Evolutionary conservation across 2,113 vertebrate genomes (phyloP), one percentile per base, ranked within the genome.

Genomic region (Neofelis nebulosa): DNA sequence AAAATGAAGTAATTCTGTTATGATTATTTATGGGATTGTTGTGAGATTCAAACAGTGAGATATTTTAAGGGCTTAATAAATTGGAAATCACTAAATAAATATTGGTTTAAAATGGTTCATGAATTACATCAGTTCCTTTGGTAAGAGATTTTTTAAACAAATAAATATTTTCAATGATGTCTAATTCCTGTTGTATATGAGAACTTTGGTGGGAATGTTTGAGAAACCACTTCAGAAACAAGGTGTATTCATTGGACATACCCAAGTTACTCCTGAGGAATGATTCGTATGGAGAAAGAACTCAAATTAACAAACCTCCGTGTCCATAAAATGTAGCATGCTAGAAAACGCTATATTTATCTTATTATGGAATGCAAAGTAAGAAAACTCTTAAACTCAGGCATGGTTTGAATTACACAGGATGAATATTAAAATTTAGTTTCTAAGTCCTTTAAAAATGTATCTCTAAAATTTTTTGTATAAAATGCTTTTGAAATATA

Each of bases 101-200:
- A 48, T 92, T 94, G 78, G 14, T 80, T 92, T 94, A 81, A 94
- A 96, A 80, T 69, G 9, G 5, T 95, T 88, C 52, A 38, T 84
- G 38, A 79, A 84, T 73, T 88, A 13, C 2, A 73, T 61, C 66
- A 27, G 25, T 91, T 93, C 38, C 13, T 86, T 97, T 91, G 63
- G 12, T 55, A 89, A 81, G 65, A 84, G 3, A 63, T 2, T 66
- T 96, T 94, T 93, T 41, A 7, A 92, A 83, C n/a, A 31, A 96
- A 27, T 55, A 52, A 63, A 78, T 89, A 55, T 76, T 78, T 55
- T 71, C 36, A 86, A 10, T 63, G 21, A 84, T 74, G 16, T 65
- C 41, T 74, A 23, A 78, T 85, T 78, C 4, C 12, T 85, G 0
- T 31, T 86, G 5, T 48, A 27, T 31, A 33, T 86, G 23, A 95